These are phyloP conservation scores for Eretmochelys imbricata DNA, from an alignment of 2,113 vertebrate genomes.

Conservation along the genomic window DNA sequence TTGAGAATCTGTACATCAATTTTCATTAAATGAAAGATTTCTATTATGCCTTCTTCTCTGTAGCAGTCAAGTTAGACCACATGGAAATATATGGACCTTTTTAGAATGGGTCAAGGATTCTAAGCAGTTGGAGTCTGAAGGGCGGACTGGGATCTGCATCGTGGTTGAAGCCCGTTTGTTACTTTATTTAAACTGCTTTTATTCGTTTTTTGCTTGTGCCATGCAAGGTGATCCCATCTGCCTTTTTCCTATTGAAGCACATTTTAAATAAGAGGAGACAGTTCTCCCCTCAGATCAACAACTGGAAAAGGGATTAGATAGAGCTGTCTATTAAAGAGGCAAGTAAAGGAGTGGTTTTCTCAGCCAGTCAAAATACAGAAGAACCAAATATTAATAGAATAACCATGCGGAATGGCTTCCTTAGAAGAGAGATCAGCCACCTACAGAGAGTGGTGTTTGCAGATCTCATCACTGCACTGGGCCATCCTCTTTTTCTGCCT, in stretches of 20 bases:
- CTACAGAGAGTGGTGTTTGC: background rate
- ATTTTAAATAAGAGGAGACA: background rate
- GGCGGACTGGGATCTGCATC: background rate
- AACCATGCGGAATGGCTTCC: background rate
- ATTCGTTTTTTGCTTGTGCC: background rate
- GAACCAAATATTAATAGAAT: background rate
- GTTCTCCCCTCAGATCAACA: background rate
- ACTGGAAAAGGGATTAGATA: background rate
- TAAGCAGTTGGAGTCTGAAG: slow-evolving; percentile 24
- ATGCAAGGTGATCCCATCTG: background rate
- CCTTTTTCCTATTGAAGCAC: background rate
- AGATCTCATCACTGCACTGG: background rate
- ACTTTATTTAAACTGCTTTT: background rate
- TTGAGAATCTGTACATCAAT: slow-evolving; percentile 87
- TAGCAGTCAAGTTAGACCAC: slow-evolving; percentile 75
- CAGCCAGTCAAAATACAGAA: background rate
- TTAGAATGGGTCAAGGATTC: slow-evolving; percentile 38
- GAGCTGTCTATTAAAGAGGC: background rate
- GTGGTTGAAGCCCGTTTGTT: background rate
- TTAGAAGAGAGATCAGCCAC: background rate
- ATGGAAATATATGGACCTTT: slow-evolving; percentile 62
- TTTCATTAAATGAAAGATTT: slow-evolving; percentile 89
- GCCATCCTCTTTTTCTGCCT: background rate
- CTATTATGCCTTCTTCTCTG: slow-evolving; percentile 81
- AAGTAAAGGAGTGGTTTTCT: background rate